Conservation (phyloP, 2,888 invertebrate species). For the Synergus umbraculus region DNA sequence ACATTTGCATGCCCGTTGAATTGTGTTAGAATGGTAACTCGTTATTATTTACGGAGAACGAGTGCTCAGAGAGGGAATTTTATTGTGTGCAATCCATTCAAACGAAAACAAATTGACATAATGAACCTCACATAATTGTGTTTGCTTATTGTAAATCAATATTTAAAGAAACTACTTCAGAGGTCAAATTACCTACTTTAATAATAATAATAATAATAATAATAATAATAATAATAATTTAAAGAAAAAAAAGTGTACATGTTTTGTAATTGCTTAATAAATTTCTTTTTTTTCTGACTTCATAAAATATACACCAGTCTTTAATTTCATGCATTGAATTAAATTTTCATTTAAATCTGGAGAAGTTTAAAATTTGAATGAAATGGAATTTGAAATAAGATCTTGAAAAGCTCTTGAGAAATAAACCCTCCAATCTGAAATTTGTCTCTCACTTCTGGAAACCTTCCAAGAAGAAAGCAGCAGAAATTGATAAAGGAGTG, state of each 20-base stretch:
- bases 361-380: not conserved
- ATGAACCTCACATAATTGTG: not conserved
- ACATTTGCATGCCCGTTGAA: slow-evolving; percentile 20
- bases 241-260: too few relatives aligned
- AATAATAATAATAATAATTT: too few relatives aligned
- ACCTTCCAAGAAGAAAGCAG: not conserved
- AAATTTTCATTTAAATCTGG: not conserved
- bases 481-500: not conserved
- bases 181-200: too few relatives aligned
- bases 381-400: not conserved
- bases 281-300: too few relatives aligned
- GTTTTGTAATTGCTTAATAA: too few relatives aligned
- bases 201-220: too few relatives aligned
- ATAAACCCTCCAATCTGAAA: not conserved
- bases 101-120: slow-evolving; percentile 21
- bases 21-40: not conserved
- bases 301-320: too few relatives aligned
- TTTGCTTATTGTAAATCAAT: not conserved
- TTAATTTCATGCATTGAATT: not conserved
- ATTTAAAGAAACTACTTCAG: not conserved
- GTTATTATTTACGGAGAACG: slow-evolving; percentile 19
- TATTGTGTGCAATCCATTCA: not conserved
- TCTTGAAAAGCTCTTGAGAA: not conserved
- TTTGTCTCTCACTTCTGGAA: not conserved
- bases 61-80: not conserved